Evolutionary conservation across 2,797 vertebrate genomes (phyloP), one percentile per base, ranked within the genome.

Genomic region (Oryzias sinensis): DNA sequence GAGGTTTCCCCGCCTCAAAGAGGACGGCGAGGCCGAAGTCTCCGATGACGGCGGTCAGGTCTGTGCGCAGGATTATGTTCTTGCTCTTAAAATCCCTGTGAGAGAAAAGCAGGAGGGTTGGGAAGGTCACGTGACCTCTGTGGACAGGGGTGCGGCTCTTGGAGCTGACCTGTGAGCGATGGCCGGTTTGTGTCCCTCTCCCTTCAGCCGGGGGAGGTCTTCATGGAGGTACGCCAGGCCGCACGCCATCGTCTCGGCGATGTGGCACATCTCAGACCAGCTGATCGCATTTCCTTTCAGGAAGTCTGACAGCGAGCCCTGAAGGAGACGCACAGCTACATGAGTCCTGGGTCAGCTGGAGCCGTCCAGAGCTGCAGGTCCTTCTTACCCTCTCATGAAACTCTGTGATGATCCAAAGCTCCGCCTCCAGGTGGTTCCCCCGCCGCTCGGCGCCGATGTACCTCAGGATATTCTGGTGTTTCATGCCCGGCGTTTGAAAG

Each of bases 71-170:
- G 88, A 98, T 89, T 53, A 98, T 93, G 22, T 98, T 98, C 90
- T 97, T 98, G 88, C 96, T 98, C 88, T 98, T 98, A 69, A 98
- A 95, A 79, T 98, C 96, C 92, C 96, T 98, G 75, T 53, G 11
- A 65, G 46, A 15, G 3, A 18, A 15, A 29, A 2, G 14, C 17
- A 24, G 18, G 20, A 14, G 9, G n/a, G n/a, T 14, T 18, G 55
- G 11, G 0, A 1, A 7, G 11, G 8, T 56, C 22, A 56, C 54
- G 17, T n/a, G 43, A 44, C 16, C 16, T n/a, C 43, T 44, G 43
- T 44, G 15, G 15, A n/a, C 5, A 6, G n/a, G 8, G 43, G 17
- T 17, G 6, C 2, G 15, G 16, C 5, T 22, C n/a, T 7, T 6
- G 6, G 8, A 2, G 17, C 43, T 44, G 14, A 97, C 96, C 96